Evolutionary conservation across 2,888 invertebrate species (phyloP).

Genomic region (Conomelus anceps): DNA sequence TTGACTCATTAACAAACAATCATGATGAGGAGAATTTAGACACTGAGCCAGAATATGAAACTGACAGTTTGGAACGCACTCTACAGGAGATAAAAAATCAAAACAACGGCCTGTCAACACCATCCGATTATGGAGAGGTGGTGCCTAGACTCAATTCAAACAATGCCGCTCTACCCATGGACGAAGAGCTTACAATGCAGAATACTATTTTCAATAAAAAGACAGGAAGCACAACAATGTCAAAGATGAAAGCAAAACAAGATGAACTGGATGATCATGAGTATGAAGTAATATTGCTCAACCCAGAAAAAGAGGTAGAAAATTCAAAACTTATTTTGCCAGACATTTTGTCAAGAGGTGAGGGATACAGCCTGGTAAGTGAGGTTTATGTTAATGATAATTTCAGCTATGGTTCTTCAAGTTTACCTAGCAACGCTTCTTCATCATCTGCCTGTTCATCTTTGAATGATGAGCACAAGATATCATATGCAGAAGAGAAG

Average conservation of each 20-base stretch:
- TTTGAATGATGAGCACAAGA: slow-evolving; percentile 27
- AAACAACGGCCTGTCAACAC: slow-evolving; percentile 43
- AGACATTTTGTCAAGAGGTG: slow-evolving; percentile 44
- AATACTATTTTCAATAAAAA: slow-evolving; percentile 64
- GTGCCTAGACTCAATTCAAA: slow-evolving; percentile 41
- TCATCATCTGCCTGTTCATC: slow-evolving; percentile 27
- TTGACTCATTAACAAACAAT: slow-evolving; percentile 13
- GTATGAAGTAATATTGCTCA: slow-evolving; percentile 43
- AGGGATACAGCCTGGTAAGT: slow-evolving; percentile 62
- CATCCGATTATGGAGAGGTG: slow-evolving; percentile 57
- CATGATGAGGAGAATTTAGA: slow-evolving; percentile 15
- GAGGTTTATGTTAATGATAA: slow-evolving; percentile 74
- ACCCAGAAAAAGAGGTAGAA: slow-evolving; percentile 28
- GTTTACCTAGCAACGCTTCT: slow-evolving; percentile 44
- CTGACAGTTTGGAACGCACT: slow-evolving; percentile 64
- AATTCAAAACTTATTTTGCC: slow-evolving; percentile 44
- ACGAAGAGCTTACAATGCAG: slow-evolving; percentile 72
- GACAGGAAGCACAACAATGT: slow-evolving; percentile 51
- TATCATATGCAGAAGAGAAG: slow-evolving; percentile 42
- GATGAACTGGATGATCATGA: slow-evolving; percentile 41
- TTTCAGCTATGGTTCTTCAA: slow-evolving; percentile 46
- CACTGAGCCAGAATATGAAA: slow-evolving; percentile 54
- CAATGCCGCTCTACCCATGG: slow-evolving; percentile 60
- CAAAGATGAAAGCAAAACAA: slow-evolving; percentile 39
- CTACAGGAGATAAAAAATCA: slow-evolving; percentile 37